These are phyloP conservation scores for Junco hyemalis DNA, from an alignment of 2,113 vertebrate genomes.

Conservation along the genomic window DNA sequence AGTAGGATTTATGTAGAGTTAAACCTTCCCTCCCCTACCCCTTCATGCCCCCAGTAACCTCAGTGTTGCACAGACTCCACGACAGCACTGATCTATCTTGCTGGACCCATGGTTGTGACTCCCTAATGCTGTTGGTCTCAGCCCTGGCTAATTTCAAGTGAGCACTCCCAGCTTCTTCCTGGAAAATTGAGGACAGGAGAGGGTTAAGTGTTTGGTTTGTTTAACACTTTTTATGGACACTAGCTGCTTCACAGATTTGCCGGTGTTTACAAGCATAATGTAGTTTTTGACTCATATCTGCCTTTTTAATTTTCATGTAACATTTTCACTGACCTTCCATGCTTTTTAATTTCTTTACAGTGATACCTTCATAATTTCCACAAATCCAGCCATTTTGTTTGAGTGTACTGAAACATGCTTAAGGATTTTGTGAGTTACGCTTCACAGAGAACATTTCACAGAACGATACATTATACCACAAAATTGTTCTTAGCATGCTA, in stretches of 20 bases:
- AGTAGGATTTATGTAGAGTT: background rate
- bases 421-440: background rate
- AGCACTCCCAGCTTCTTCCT: background rate
- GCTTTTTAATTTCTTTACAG: background rate
- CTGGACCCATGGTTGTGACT: background rate
- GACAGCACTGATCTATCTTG: background rate
- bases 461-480: background rate
- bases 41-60: background rate
- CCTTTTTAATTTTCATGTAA: background rate
- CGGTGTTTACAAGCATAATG: background rate
- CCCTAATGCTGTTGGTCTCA: background rate
- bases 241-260: background rate
- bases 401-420: background rate
- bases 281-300: background rate
- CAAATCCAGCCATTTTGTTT: background rate
- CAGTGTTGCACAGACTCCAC: background rate
- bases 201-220: background rate
- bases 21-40: background rate
- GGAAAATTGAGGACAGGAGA: background rate
- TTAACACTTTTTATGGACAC: background rate
- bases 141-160: background rate
- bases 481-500: conserved; percentile 38
- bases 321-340: background rate
- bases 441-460: background rate
- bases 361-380: background rate